Percentiles rank a stretch among this genome's conserved stretches.
Conservation (phyloP, 2,888 invertebrate species). For the Conistra vaccinii region DNA sequence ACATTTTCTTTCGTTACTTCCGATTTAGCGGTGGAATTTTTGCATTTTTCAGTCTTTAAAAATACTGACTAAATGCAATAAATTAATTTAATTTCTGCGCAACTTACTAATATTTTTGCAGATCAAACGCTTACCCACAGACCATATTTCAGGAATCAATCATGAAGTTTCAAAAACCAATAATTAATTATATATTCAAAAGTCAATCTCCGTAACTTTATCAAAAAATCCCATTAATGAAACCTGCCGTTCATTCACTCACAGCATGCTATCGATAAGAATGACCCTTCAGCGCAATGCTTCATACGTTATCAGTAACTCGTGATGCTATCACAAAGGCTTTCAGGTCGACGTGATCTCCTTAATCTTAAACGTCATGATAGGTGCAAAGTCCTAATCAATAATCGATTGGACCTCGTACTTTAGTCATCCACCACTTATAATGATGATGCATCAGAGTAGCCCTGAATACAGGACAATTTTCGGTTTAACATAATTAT, state of each 20-base stretch:
- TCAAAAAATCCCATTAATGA: not conserved
- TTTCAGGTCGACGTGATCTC: slow-evolving; percentile 31
- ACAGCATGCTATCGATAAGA: slow-evolving; percentile 27
- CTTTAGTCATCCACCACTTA: not conserved
- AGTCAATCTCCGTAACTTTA: not conserved
- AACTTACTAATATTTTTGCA: not conserved
- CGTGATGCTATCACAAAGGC: slow-evolving; percentile 39
- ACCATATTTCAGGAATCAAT: not conserved
- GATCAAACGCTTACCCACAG: not conserved
- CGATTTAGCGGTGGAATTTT: not conserved
- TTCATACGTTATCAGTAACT: slow-evolving; percentile 38
- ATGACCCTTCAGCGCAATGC: not conserved
- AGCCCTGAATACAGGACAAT: not conserved
- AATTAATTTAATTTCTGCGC: too few relatives aligned
- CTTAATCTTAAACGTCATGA: slow-evolving; percentile 15
- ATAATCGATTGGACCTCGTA: not conserved
- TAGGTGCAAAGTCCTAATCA: slow-evolving; percentile 18
- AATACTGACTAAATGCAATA: not conserved
- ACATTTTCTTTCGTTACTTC: slow-evolving; percentile 26
- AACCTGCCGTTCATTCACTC: slow-evolving; percentile 3
- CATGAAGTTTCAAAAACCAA: too few relatives aligned
- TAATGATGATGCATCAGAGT: not conserved
- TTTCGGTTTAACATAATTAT: not conserved
- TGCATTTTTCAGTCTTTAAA: not conserved
- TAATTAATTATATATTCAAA: too few relatives aligned